phyloP scores from a whole-genome alignment of 2,113 vertebrate genomes.

The Xiphorhynchus elegans region DNA sequence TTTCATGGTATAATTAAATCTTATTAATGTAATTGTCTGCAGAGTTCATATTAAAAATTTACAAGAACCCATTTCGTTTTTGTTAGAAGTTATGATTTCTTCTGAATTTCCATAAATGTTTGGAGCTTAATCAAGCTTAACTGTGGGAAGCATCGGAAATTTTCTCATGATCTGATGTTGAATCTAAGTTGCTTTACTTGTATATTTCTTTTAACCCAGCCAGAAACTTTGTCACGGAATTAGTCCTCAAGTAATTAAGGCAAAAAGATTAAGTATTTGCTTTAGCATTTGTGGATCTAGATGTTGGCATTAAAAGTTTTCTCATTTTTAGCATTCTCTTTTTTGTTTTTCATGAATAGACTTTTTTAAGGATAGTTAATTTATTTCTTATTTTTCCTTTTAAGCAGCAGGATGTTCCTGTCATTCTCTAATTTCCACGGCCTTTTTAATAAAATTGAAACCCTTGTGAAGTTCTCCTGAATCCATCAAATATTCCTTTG shows the following conservation, averaged over 20 bases:
- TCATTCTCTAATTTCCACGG: not conserved
- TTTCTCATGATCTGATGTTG: not conserved
- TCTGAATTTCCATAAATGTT: not conserved
- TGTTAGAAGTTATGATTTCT: not conserved
- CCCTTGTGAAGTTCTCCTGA: not conserved
- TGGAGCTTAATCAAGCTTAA: not conserved
- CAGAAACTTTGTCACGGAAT: not conserved
- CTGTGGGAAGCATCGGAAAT: not conserved
- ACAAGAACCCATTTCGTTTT: not conserved
- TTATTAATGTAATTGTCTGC: slow-evolving; percentile 57
- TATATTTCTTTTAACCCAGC: not conserved
- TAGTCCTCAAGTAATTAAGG: not conserved
- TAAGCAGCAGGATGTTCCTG: not conserved
- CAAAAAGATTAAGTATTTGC: not conserved
- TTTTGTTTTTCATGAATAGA: not conserved
- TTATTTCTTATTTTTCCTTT: not conserved
- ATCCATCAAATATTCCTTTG: not conserved
- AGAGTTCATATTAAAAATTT: slow-evolving; percentile 39
- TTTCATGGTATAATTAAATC: slow-evolving; percentile 47
- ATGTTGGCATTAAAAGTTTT: not conserved
- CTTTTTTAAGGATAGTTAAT: not conserved
- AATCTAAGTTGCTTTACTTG: not conserved
- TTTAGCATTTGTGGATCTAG: not conserved
- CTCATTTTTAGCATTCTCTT: not conserved
- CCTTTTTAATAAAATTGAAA: not conserved